Percentiles rank a stretch among this genome's conserved stretches.
These are phyloP conservation scores for Lepisosteus osseus DNA, from an alignment of 2,113 vertebrate genomes.

Conservation along the genomic window DNA sequence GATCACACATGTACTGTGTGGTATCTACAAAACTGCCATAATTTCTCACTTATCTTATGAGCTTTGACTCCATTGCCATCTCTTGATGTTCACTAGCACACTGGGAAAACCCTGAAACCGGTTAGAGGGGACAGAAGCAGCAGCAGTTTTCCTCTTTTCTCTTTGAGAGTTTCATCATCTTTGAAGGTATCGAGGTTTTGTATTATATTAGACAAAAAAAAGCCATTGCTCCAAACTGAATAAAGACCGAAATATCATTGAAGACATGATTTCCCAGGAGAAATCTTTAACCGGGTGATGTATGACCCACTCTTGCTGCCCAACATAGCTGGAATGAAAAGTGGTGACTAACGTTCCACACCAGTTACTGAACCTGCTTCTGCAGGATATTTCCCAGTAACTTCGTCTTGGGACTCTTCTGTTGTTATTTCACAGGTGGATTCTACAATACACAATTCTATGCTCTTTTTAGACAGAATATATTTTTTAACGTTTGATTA, in stretches of 20 bases:
- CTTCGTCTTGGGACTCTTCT: not conserved
- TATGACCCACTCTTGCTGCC: not conserved
- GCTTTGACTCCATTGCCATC: not conserved
- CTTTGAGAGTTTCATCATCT: conserved; percentile 4
- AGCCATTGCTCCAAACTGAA: not conserved
- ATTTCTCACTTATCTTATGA: no score
- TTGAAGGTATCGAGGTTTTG: conserved; percentile 1
- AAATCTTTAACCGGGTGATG: not conserved
- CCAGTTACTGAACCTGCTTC: not conserved
- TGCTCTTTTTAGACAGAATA: not conserved
- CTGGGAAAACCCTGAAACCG: not conserved
- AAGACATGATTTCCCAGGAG: not conserved
- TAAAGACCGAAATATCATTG: not conserved
- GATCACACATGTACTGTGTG: no score
- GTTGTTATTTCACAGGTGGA: no score
- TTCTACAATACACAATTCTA: no score
- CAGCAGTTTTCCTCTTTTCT: conserved; percentile 8
- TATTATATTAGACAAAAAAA: conserved; percentile 10
- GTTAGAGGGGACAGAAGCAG: conserved; percentile 8
- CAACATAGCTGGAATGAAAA: not conserved
- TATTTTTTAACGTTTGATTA: not conserved
- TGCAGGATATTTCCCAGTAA: not conserved
- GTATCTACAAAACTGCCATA: no score
- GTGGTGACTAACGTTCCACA: not conserved
- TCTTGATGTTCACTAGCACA: not conserved